Conservation (phyloP, 1,140 invertebrate genomes). For the Drosophila lini region DNA sequence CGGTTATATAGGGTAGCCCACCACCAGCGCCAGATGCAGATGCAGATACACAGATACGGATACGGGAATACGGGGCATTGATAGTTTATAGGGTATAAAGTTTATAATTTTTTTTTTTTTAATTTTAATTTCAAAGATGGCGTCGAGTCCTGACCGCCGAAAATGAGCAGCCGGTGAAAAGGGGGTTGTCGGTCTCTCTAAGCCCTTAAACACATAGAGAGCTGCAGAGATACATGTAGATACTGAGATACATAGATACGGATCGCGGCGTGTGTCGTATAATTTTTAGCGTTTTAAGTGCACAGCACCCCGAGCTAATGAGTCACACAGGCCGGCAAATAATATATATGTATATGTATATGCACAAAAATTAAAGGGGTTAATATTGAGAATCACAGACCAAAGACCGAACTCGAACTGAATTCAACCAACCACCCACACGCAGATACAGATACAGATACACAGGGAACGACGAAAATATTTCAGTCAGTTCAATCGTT, state of each 20-base stretch:
- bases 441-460: slow-evolving; percentile 9
- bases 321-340: slow-evolving; percentile 44
- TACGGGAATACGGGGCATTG: slow-evolving; percentile 34
- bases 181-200: slow-evolving; percentile 57
- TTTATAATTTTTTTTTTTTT: slow-evolving; percentile 37
- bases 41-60: slow-evolving; percentile 21
- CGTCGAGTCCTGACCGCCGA: slow-evolving; percentile 45
- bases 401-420: slow-evolving; percentile 19
- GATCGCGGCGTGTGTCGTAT: slow-evolving; percentile 69
- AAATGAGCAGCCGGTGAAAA: slow-evolving; percentile 61
- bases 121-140: slow-evolving; percentile 66
- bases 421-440: slow-evolving; percentile 25
- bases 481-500: slow-evolving; percentile 65
- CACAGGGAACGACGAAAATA: slow-evolving; percentile 11
- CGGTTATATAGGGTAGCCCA: slow-evolving; percentile 57
- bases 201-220: slow-evolving; percentile 50
- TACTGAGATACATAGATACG: slow-evolving; percentile 43
- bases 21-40: slow-evolving; percentile 48
- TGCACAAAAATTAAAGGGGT: slow-evolving; percentile 45
- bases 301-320: slow-evolving; percentile 56
- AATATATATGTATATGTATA: slow-evolving; percentile 1
- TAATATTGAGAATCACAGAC: slow-evolving; percentile 52
- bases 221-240: slow-evolving; percentile 22
- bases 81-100: slow-evolving; percentile 75
- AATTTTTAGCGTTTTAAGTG: slow-evolving; percentile 81